Percentiles rank a stretch among this genome's conserved stretches.
Conservation (phyloP, 2,797 vertebrate species). For the Huso huso region DNA sequence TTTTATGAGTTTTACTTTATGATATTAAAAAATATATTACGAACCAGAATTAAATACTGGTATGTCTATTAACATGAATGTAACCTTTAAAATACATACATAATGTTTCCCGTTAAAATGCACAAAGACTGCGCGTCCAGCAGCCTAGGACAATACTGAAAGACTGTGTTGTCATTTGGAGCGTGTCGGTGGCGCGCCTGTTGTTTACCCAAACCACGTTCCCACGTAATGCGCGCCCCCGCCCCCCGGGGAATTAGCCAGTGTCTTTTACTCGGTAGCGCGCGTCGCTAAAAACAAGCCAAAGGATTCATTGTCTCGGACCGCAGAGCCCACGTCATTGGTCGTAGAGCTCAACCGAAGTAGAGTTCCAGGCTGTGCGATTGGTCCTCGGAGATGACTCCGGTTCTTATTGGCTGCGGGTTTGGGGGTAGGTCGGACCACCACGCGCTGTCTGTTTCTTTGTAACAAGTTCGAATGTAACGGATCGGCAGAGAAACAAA, state of each 20-base stretch:
- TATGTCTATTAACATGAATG: no score
- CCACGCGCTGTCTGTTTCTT: conserved; percentile 12
- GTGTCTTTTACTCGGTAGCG: conserved; percentile 37
- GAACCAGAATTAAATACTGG: no score
- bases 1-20: no score
- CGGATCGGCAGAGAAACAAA: conserved; percentile 26
- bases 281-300: conserved; percentile 49
- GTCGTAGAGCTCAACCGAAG: conserved; percentile 1
- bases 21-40: no score
- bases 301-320: conserved; percentile 17
- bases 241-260: conserved; percentile 30
- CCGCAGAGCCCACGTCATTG: conserved; percentile 21
- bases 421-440: conserved; percentile 11
- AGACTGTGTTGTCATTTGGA: no score
- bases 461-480: conserved; percentile 23
- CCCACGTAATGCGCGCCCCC: conserved; percentile 25
- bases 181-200: conserved; percentile 24
- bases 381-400: conserved; percentile 20
- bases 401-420: conserved; percentile 23
- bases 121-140: no score
- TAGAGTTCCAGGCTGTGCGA: conserved; percentile 4
- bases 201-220: conserved; percentile 64
- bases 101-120: no score
- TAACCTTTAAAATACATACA: no score
- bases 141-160: no score